Base-by-base conservation (phyloP, 2,113 vertebrate genomes). In the Cottus gobio region DNA sequence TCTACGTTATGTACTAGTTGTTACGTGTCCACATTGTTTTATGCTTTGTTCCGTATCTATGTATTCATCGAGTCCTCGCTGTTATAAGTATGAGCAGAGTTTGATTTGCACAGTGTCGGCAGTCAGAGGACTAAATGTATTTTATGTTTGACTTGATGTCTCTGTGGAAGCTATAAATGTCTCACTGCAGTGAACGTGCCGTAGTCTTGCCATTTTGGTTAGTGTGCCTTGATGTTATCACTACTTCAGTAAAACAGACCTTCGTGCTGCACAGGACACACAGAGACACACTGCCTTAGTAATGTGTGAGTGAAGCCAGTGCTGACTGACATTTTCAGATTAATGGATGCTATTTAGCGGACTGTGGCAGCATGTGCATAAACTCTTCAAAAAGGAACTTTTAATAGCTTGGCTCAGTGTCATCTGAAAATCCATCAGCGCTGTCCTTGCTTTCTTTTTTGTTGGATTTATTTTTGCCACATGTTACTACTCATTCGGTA, bases 61-160 rank as follows among this genome's bases (percentile, higher is more conserved):
- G 2, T 80, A 69, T 79, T 75, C 65, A 64, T 67, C 30, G 0
- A 79, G 84, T 91, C 73, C 74, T 88, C 24, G 34, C 82, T 76
- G 86, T 77, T 58, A 75, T 73, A 86, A 82, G 69, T 73, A 58
- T 75, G 79, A 86, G 89, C 86, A 88, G 81, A 87, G 69, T 72
- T 82, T 57, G 71, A 89, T 90, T 93, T 93, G 91, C 91, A 92
- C 90, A 90, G 85, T 77, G 80, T 85, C 82, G 71, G 71, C 82
- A 75, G 78, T 70, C 69, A 30, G 72, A 82, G 74, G 82, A 83
- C 82, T 31, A 58, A 58, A 52, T 62, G 67, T 86, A 6, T 86
- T 62, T 84, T 77, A 13, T 74, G 73, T 89, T 83, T 67, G 75
- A 75, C 68, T 83, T 72, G 68, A 83, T 60, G 70, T 81, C 81